phyloP scores from a whole-genome alignment of 2,797 vertebrate species.

The Phrynocephalus vlangalii region DNA sequence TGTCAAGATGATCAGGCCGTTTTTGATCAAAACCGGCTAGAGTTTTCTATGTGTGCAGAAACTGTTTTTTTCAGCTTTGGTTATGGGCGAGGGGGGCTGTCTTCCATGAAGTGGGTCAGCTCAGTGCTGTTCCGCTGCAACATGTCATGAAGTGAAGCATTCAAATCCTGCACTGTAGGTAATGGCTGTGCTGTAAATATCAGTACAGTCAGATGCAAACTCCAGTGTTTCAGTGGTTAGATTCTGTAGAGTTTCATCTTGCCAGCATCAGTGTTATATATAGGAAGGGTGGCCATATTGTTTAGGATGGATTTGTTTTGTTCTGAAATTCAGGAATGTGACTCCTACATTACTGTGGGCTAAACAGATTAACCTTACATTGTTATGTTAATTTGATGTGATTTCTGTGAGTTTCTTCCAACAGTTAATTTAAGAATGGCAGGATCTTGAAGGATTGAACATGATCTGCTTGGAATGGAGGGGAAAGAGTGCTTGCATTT shows the following conservation, averaged over 20 bases:
- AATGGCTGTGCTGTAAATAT: background rate
- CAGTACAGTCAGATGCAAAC: background rate
- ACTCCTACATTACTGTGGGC: background rate
- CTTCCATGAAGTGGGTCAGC: too few species aligned
- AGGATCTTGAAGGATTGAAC: slow-evolving; percentile 15
- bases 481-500: slow-evolving; percentile 4
- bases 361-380: background rate
- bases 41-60: too few species aligned
- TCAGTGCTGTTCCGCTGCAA: too few species aligned
- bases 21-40: too few species aligned
- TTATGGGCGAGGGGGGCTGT: too few species aligned
- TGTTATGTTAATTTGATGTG: background rate
- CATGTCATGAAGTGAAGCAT: too few species aligned
- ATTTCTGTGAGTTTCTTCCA: background rate
- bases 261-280: background rate
- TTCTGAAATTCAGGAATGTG: background rate
- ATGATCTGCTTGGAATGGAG: slow-evolving; percentile 47
- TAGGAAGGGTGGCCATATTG: background rate
- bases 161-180: too few species aligned
- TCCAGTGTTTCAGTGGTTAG: background rate
- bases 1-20: too few species aligned
- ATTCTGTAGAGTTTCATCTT: background rate
- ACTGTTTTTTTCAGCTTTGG: too few species aligned
- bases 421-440: slow-evolving; percentile 38
- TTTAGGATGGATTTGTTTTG: background rate